These are phyloP conservation scores for Gallinago paraguaiae DNA, from an alignment of 2,113 vertebrate species.

Conservation along the genomic window DNA sequence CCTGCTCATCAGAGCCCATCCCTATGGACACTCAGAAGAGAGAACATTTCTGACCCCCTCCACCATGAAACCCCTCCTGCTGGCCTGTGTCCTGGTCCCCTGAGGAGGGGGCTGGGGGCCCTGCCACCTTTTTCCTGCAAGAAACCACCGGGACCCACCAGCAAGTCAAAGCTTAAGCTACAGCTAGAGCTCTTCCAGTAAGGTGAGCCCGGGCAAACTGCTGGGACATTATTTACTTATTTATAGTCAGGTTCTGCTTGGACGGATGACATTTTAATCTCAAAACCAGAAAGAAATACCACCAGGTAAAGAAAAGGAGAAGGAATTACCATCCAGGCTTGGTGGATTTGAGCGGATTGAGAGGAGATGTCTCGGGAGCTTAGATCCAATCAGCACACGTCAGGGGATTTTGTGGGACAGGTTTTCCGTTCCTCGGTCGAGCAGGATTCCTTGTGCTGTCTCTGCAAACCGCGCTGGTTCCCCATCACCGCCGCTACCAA, in stretches of 20 bases:
- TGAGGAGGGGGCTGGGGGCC: too few relatives aligned
- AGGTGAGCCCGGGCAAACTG: not conserved
- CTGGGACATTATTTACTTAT: not conserved
- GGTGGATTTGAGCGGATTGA: not conserved
- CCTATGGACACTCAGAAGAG: fast-evolving
- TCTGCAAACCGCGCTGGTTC: not conserved
- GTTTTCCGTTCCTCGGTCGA: not conserved
- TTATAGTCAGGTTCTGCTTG: not conserved
- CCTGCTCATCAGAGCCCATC: not conserved
- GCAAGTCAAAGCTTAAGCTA: not conserved
- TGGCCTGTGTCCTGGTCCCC: not conserved
- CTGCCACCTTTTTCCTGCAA: not conserved
- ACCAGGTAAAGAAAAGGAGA: not conserved
- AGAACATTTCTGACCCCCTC: too few relatives aligned
- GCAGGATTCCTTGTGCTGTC: not conserved
- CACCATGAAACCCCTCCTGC: not conserved
- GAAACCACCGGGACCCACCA: not conserved
- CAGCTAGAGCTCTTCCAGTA: not conserved
- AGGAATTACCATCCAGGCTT: not conserved
- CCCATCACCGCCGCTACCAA: not conserved
- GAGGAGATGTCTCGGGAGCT: not conserved
- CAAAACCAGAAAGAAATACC: not conserved
- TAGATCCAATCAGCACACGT: not conserved
- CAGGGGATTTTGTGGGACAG: not conserved
- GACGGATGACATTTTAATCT: constrained; percentile 9